Percentiles rank a stretch among this genome's conserved stretches.
phyloP scores from a whole-genome alignment of 2,797 vertebrate species.

The Spinibarbus caldwelli region DNA sequence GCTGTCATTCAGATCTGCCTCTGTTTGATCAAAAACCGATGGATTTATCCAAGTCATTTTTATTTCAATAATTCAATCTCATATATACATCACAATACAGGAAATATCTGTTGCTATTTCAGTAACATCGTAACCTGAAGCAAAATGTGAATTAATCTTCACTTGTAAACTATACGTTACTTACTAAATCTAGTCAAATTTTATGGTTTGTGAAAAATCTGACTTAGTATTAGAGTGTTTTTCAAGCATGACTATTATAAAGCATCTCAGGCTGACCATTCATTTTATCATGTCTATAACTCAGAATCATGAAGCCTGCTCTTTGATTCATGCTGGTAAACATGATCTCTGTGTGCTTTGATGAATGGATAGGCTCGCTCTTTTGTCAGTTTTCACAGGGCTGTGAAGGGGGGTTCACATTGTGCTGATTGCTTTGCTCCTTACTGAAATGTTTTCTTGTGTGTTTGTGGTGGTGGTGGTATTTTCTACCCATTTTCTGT shows the following conservation, averaged over 20 bases:
- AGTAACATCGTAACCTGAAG: background rate
- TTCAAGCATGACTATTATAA: background rate
- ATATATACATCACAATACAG: background rate
- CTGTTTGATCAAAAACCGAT: background rate
- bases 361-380: slow-evolving; percentile 35
- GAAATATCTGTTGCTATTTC: background rate
- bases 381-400: background rate
- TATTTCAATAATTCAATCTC: background rate
- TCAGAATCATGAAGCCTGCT: background rate
- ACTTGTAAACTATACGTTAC: background rate
- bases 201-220: background rate
- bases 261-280: background rate
- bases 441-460: slow-evolving; percentile 14
- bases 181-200: background rate
- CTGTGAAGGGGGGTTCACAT: background rate
- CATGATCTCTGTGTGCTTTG: slow-evolving; percentile 9
- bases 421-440: slow-evolving; percentile 8
- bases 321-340: background rate
- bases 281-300: background rate
- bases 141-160: background rate
- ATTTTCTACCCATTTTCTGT: slow-evolving; percentile 1
- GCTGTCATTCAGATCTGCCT: background rate
- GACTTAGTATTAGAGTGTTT: background rate
- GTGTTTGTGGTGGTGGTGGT: slow-evolving; percentile 7
- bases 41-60: background rate